phyloP scores from a whole-genome alignment of 2,797 vertebrate species.

The Melanotaenia parkinsoni region DNA sequence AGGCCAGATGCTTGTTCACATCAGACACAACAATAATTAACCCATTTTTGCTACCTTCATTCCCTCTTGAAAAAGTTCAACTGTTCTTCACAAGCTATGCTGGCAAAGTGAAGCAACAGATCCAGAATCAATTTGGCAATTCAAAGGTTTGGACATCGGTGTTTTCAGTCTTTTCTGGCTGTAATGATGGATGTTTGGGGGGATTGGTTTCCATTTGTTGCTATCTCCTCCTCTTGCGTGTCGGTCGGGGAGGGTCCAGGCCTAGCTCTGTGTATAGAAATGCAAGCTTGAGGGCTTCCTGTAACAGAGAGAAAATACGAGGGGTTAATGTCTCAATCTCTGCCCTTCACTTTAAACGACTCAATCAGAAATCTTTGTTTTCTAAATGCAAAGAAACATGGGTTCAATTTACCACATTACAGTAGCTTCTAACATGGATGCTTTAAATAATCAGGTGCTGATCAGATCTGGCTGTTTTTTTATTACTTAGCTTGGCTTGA shows the following conservation, averaged over 20 bases:
- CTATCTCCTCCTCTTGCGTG: slow-evolving; percentile 52
- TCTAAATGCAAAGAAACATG: background rate
- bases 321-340: background rate
- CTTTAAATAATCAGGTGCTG: background rate
- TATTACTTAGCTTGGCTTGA: background rate
- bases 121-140: background rate
- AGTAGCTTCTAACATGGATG: rapidly evolving
- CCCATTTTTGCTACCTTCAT: too few species aligned
- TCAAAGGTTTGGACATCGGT: background rate
- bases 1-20: too few species aligned
- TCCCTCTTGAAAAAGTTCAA: background rate
- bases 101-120: too few species aligned
- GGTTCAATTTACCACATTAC: background rate
- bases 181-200: background rate
- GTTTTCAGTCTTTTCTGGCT: background rate
- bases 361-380: background rate
- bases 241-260: slow-evolving; percentile 62
- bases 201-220: background rate
- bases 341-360: background rate
- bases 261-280: slow-evolving; percentile 90
- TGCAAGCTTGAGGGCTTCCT: slow-evolving; percentile 90
- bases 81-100: background rate
- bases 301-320: slow-evolving; percentile 51
- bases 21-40: too few species aligned
- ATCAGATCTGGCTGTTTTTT: background rate